Evolutionary conservation across 2,888 invertebrate genomes (phyloP).

Genomic region (Mythimna vitellina): DNA sequence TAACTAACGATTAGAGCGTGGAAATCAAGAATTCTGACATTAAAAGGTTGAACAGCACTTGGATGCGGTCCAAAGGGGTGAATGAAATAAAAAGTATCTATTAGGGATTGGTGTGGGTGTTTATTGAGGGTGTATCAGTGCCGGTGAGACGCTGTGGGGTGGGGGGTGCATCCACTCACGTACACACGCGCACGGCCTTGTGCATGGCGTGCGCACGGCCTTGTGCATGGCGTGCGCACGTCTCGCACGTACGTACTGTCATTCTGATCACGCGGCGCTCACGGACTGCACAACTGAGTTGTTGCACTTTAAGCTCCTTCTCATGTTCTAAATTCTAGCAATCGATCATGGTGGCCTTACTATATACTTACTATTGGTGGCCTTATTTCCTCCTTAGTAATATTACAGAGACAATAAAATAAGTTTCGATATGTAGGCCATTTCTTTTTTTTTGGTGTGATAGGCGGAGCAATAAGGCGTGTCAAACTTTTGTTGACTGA

Average conservation of each 20-base stretch:
- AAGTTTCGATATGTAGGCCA: neutral
- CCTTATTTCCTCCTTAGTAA: neutral
- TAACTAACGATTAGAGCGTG: constrained; percentile 53
- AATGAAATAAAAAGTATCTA: constrained; percentile 60
- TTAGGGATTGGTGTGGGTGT: constrained; percentile 28
- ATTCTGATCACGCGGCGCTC: neutral
- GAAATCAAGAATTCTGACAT: constrained; percentile 59
- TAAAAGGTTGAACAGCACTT: constrained; percentile 59
- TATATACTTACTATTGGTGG: neutral
- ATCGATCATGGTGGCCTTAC: neutral
- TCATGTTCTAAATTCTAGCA: neutral
- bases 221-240: neutral
- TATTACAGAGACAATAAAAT: neutral
- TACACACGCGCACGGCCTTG: neutral
- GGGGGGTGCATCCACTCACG: neutral
- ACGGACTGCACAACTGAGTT: neutral
- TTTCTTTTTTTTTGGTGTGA: too few relatives aligned
- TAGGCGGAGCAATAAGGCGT: too few relatives aligned
- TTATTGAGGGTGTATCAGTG: constrained; percentile 13
- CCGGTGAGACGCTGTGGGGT: neutral
- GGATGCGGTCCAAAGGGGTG: constrained; percentile 55
- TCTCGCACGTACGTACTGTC: neutral
- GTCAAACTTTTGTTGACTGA: too few relatives aligned
- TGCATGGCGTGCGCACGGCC: neutral
- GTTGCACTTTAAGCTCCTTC: neutral